A percentile compares a stretch with the other conserved stretches of the same genome.
Evolutionary conservation across 1,140 invertebrate genomes (phyloP).

Genomic region (Panagrolaimus sp.): DNA sequence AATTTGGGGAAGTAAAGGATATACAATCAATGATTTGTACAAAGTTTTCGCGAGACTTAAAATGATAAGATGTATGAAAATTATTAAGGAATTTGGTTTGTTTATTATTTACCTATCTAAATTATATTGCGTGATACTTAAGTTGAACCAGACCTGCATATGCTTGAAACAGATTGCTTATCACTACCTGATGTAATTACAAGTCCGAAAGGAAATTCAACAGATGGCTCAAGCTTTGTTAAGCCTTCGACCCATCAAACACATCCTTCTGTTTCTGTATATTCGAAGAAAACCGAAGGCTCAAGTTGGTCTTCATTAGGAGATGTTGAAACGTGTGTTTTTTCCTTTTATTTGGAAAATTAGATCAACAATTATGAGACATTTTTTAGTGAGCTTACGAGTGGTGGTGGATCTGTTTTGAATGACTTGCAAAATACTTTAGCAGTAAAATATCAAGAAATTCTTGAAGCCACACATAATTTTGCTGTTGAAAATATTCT

Average conservation of each 20-base stretch:
- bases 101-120: not conserved
- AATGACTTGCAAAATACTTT: slow-evolving; percentile 62
- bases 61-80: slow-evolving; percentile 36
- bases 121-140: too few relatives aligned
- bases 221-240: not conserved
- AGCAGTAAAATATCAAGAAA: slow-evolving; percentile 70
- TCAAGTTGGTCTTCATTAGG: not conserved
- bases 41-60: slow-evolving; percentile 37
- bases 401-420: slow-evolving; percentile 1
- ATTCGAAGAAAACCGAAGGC: not conserved
- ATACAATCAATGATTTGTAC: slow-evolving; percentile 35
- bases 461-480: slow-evolving; percentile 71
- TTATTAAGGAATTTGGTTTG: slow-evolving; percentile 36
- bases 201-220: not conserved
- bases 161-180: slow-evolving; percentile 6
- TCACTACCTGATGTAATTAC: not conserved
- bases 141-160: not conserved
- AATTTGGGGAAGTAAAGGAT: slow-evolving; percentile 46
- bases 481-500: slow-evolving; percentile 71
- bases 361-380: not conserved
- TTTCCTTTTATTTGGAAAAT: not conserved
- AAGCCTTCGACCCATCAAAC: not conserved
- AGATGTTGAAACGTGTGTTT: not conserved
- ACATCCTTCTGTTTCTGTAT: slow-evolving; percentile 4
- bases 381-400: not conserved